A percentile compares a stretch with the other conserved stretches of the same genome.
phyloP scores from a whole-genome alignment of 2,113 vertebrate genomes.

The Melanerpes aurifrons region DNA sequence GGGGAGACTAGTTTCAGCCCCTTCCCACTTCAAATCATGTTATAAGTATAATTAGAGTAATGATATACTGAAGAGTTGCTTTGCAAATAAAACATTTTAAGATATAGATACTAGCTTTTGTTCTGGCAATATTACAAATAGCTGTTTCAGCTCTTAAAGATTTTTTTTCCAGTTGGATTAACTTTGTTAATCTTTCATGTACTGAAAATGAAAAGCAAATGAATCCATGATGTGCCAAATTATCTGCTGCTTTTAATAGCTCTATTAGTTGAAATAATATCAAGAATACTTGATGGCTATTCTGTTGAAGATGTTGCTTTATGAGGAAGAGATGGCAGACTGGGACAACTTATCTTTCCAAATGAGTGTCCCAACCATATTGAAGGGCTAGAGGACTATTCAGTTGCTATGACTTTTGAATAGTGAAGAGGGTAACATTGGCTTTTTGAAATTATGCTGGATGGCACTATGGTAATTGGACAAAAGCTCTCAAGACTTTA shows the following conservation, averaged over 20 bases:
- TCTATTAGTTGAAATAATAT: conserved; percentile 38
- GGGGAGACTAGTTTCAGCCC: no score
- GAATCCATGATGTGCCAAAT: conserved; percentile 15
- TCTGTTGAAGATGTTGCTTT: not conserved
- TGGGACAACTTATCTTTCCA: not conserved
- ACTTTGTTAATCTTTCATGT: conserved; percentile 42
- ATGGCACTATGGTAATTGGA: not conserved
- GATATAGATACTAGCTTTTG: not conserved
- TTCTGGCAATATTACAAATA: not conserved
- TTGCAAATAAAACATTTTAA: not conserved
- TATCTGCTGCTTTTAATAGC: conserved; percentile 22
- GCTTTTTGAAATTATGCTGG: not conserved
- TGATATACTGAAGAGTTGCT: not conserved
- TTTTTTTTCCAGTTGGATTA: not conserved
- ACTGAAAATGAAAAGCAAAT: conserved; percentile 19
- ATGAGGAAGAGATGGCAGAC: not conserved
- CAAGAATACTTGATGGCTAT: not conserved
- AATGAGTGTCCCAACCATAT: not conserved
- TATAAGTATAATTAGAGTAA: not conserved
- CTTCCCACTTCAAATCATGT: not conserved
- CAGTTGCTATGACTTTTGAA: not conserved
- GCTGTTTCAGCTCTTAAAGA: conserved; percentile 12
- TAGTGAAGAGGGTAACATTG: not conserved
- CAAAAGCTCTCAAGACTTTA: not conserved
- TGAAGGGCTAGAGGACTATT: not conserved